Evolutionary conservation across 2,888 invertebrate species (phyloP).

Genomic region (Scrobipalpa atriplicella): DNA sequence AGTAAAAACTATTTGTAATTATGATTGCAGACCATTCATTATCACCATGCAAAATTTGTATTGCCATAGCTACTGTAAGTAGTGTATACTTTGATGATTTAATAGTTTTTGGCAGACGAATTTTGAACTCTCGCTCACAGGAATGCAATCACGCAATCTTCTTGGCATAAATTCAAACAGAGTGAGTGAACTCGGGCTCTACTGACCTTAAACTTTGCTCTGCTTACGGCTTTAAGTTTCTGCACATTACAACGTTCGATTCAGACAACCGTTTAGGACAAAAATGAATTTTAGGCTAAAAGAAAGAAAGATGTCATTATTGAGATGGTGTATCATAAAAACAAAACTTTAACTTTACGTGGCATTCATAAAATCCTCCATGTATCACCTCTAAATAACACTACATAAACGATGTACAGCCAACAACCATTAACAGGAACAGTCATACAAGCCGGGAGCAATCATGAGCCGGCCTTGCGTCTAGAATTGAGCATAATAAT

Average conservation of each 20-base stretch:
- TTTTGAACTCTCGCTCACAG: background rate
- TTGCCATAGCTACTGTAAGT: background rate
- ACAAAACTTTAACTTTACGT: too few species aligned
- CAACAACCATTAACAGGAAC: constrained; percentile 15
- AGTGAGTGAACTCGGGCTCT: constrained; percentile 12
- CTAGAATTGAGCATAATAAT: constrained; percentile 61
- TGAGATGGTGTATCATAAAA: too few species aligned
- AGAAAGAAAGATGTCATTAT: too few species aligned
- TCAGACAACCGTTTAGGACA: too few species aligned
- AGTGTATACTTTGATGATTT: background rate
- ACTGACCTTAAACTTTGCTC: constrained; percentile 19
- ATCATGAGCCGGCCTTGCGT: constrained; percentile 50
- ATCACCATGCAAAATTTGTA: background rate
- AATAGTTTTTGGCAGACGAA: constrained; percentile 17
- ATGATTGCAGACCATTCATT: too few species aligned
- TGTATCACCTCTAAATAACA: too few species aligned
- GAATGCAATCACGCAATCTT: constrained; percentile 18
- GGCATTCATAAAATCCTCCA: too few species aligned
- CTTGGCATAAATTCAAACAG: constrained; percentile 17
- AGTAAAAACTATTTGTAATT: too few species aligned
- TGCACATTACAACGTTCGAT: background rate
- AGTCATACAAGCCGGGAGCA: constrained; percentile 25
- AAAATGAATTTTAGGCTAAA: too few species aligned
- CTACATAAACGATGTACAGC: background rate
- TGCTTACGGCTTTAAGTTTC: background rate